Conservation (phyloP, 2,888 invertebrate genomes). For the Troides helena region DNA sequence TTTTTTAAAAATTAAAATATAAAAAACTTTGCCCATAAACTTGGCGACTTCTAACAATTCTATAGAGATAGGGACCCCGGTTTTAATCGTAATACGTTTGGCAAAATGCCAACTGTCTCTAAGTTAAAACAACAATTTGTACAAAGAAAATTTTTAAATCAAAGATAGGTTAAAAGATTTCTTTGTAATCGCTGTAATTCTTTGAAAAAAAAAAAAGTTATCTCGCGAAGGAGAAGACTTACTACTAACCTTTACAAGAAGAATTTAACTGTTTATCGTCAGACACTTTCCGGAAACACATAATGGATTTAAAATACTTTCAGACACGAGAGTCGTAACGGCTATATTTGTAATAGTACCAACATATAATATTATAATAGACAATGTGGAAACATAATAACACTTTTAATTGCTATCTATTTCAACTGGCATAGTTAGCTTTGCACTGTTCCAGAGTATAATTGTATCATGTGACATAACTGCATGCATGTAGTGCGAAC, state of each 20-base stretch:
- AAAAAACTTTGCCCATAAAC: too few species aligned
- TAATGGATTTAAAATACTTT: too few species aligned
- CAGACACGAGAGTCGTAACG: conserved; percentile 31
- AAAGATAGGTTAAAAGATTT: too few species aligned
- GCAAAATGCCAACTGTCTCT: not conserved
- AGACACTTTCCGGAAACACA: not conserved
- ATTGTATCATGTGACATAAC: not conserved
- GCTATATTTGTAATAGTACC: conserved; percentile 34
- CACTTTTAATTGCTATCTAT: conserved; percentile 31
- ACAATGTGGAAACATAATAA: conserved; percentile 39
- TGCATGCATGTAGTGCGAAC: not conserved
- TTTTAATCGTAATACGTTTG: not conserved
- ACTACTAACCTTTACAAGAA: not conserved
- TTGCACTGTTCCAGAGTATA: conserved; percentile 1
- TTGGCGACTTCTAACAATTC: too few species aligned
- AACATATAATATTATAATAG: conserved; percentile 34
- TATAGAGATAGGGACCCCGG: too few species aligned
- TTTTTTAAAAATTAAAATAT: too few species aligned
- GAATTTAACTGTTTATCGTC: not conserved
- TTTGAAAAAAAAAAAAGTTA: too few species aligned
- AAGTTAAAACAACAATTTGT: not conserved
- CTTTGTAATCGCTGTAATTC: too few species aligned
- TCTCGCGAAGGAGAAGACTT: not conserved
- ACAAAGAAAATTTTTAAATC: too few species aligned
- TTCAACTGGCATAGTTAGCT: conserved; percentile 16